Evolutionary conservation across 1,140 invertebrate genomes (phyloP), one percentile per base, ranked within the genome.

Genomic region (Doryteuthis pealeii): DNA sequence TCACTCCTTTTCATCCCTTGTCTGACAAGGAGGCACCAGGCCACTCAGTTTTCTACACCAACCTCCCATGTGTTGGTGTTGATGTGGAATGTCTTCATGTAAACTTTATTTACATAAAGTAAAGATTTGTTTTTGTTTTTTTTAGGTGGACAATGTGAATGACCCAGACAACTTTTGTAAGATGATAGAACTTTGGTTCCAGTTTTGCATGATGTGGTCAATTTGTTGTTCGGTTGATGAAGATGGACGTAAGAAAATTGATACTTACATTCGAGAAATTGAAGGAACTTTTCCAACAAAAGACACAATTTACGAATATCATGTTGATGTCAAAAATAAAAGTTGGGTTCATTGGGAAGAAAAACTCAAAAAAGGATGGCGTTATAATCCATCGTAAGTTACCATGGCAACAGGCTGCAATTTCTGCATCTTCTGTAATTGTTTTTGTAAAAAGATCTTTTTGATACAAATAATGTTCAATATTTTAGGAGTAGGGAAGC

Each of bases 231-330:
- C 92, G 0, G 91, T 95, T 18, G 92, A 95, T 85, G 94, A 95
- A 79, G 91, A 92, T 2, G 91, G 94, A n/a, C 90, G 94, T 14
- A 90, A 91, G 74, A 93, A 92, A 87, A 89, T 96, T 71, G 94
- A 96, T 89, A 91, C 90, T 79, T 94, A 91, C 87, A 90, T 96
- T 40, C 90, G 94, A 73, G 93, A 95, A 88, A 91, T 93, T 82
- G 94, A 96, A 84, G 92, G 92, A 12, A 91, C 92, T 1, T 95
- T 95, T 87, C 94, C 94, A 0, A 90, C 94, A 32, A 93, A 93
- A 80, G 94, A 95, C 81, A 94, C 93, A 0, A 90, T 96, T 3
- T 96, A 94, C 88, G 94, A 96, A 85, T 96, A 96, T 88, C 94
- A 90, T 85, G 92, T 96, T 3, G 94, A 96, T 82, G 88, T 90